phyloP scores from a whole-genome alignment of 2,797 vertebrate genomes.

The Esox lucius region DNA sequence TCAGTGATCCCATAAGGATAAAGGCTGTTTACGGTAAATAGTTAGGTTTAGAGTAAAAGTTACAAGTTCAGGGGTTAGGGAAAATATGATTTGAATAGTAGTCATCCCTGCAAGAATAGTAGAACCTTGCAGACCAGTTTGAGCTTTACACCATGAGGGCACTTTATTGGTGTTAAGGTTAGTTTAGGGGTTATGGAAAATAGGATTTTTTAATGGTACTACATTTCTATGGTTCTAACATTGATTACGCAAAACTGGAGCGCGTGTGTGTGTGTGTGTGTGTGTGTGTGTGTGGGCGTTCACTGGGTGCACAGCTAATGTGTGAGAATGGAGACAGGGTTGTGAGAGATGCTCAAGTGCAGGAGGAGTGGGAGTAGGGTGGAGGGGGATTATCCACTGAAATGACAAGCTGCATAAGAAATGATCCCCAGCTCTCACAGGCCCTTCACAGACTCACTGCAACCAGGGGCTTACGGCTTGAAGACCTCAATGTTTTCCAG shows the following conservation, averaged over 20 bases:
- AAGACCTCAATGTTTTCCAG: constrained; percentile 72
- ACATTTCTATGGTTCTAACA: too few relatives aligned
- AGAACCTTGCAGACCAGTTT: too few relatives aligned
- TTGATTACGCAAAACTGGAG: constrained; percentile 1
- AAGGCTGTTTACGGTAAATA: too few relatives aligned
- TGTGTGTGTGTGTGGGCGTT: constrained; percentile 23
- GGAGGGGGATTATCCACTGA: constrained; percentile 64
- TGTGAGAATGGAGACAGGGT: constrained; percentile 48
- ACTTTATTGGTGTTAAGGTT: too few relatives aligned
- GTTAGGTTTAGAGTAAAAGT: too few relatives aligned
- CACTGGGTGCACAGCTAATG: constrained; percentile 48
- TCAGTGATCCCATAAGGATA: too few relatives aligned
- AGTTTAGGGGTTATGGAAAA: too few relatives aligned
- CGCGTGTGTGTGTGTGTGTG: constrained; percentile 30
- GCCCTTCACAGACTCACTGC: constrained; percentile 61
- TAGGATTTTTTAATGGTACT: too few relatives aligned
- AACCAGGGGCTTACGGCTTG: constrained; percentile 65
- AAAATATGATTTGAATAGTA: too few relatives aligned
- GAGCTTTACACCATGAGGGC: too few relatives aligned
- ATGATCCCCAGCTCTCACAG: constrained; percentile 71
- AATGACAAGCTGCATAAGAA: constrained; percentile 73
- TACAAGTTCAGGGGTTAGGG: too few relatives aligned
- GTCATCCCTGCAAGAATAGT: too few relatives aligned
- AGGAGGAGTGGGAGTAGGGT: constrained; percentile 55
- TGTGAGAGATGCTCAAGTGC: constrained; percentile 63